phyloP scores from a whole-genome alignment of 2,888 invertebrate genomes.

The Tholera decimalis region DNA sequence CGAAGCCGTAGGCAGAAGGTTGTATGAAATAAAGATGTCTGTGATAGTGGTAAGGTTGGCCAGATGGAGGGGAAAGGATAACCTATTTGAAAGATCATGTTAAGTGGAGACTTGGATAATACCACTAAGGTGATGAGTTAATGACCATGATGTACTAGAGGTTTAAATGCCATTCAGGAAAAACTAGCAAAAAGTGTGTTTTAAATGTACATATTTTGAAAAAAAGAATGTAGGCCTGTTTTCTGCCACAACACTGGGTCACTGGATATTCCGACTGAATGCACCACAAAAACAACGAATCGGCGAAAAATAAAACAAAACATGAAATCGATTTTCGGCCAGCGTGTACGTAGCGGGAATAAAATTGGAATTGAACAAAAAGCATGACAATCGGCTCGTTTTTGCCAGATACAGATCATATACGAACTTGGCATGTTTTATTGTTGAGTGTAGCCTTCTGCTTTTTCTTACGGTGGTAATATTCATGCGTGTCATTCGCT shows the following conservation, averaged over 20 bases:
- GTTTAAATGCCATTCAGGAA: no score
- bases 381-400: conserved; percentile 21
- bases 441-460: background rate
- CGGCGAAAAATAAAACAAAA: conserved; percentile 39
- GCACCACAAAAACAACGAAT: conserved; percentile 26
- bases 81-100: no score
- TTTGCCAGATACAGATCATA: conserved; percentile 3
- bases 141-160: no score
- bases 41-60: no score
- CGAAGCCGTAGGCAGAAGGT: no score
- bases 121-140: no score
- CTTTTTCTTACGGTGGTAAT: no score
- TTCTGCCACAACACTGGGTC: background rate
- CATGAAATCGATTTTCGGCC: conserved; percentile 39
- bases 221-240: background rate
- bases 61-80: no score
- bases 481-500: no score
- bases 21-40: no score
- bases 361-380: conserved; percentile 55
- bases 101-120: no score
- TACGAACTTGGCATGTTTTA: no score
- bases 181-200: background rate
- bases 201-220: background rate
- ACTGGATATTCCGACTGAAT: conserved; percentile 18
- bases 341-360: conserved; percentile 29